Evolutionary conservation across 2,113 vertebrate genomes (phyloP).

Genomic region (Nesogale talazaci): DNA sequence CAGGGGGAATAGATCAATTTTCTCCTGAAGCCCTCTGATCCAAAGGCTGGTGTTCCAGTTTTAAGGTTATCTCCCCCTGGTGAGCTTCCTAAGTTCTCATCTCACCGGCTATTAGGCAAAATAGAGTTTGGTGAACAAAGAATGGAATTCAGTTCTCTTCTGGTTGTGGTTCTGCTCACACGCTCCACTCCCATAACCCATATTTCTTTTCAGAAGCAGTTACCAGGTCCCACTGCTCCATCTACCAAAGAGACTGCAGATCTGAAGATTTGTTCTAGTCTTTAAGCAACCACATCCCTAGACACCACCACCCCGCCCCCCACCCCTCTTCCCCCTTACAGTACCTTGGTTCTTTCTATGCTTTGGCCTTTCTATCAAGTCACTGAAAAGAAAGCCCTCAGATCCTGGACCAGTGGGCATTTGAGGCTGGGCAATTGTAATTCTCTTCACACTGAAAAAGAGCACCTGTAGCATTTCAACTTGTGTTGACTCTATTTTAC

Average conservation of each 20-base stretch:
- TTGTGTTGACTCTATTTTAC: background rate
- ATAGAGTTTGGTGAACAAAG: background rate
- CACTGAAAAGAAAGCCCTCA: background rate
- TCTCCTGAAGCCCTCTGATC: background rate
- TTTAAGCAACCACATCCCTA: background rate
- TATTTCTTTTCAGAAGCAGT: background rate
- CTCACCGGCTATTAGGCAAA: background rate
- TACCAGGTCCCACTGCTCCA: background rate
- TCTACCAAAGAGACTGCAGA: background rate
- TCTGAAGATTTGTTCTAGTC: background rate
- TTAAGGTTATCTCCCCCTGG: background rate
- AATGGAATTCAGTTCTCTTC: background rate
- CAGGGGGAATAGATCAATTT: background rate
- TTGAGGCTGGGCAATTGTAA: background rate
- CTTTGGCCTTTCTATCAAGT: background rate
- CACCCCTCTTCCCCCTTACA: no score
- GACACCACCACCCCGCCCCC: no score
- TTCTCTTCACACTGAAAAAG: background rate
- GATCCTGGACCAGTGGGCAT: background rate
- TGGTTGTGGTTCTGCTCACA: background rate
- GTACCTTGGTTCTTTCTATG: background rate
- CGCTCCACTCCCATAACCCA: background rate
- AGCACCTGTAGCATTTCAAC: background rate
- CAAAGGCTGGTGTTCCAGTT: background rate
- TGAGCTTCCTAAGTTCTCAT: background rate